Evolutionary conservation across 2,797 vertebrate genomes (phyloP), one percentile per base, ranked within the genome.

Genomic region (Aselliscus stoliczkanus): DNA sequence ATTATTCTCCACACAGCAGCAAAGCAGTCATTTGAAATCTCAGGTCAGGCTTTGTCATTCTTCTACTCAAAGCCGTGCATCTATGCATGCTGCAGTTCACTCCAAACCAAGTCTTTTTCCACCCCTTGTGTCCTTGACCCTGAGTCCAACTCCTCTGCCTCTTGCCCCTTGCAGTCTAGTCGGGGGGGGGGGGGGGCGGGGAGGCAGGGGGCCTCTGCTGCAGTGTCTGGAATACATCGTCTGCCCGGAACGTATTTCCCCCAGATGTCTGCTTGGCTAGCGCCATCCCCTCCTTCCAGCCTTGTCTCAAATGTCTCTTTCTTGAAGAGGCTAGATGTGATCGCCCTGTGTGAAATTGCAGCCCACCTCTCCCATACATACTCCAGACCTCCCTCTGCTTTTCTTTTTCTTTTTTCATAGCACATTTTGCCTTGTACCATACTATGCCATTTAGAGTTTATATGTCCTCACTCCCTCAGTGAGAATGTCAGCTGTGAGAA

Each of bases 131-230:
- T 14, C 17, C 54, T 17, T 17, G 23, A 20, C 27, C 34, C 34
- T 29, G 14, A 39, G 5, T 47, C 70, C 5, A 0, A 25, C 25
- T 44, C 20, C 27, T 70, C 73, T 70, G 3, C 65, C 64, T 80
- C 27, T n/a, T 34, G 5, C 15, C 39, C 42, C 52, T 60, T 77
- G 39, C 29, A 4, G 21, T 58, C n/a, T 27, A 27, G 4, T 27
- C 34, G 7, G n/a, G 6, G 25, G 12, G 6, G 7, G n/a, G 6
- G 25, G 12, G 6, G n/a, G n/a, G n/a, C n/a, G n/a, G n/a, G n/a
- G n/a, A n/a, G n/a, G n/a, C n/a, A 10, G n/a, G 6, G 25, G 12
- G 6, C 42, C 20, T 60, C 54, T 77, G 23, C 29, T 81, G 31
- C 12, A n/a, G 77, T 39, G 27, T 50, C 15, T 34, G 21, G 21